phyloP scores from a whole-genome alignment of 2,888 invertebrate species.

The Lasioglossum figueresi region DNA sequence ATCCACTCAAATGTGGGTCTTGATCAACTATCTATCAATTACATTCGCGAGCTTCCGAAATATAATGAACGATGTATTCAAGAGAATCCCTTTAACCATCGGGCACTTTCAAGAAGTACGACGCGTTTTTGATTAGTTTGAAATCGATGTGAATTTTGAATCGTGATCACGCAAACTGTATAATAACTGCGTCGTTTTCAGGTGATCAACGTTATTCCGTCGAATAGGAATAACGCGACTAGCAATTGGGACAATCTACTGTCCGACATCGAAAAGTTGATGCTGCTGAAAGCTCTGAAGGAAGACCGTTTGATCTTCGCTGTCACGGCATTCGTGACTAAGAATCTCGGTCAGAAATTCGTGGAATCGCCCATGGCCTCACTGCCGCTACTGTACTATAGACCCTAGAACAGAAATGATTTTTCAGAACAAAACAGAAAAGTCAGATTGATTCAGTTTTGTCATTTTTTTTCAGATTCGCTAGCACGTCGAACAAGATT shows the following conservation, averaged over 20 bases:
- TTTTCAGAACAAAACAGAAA: not conserved
- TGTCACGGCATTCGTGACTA: conserved; percentile 91
- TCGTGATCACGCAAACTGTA: not conserved
- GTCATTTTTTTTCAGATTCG: conserved; percentile 85
- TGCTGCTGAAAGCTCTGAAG: conserved; percentile 90
- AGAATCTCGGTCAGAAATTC: conserved; percentile 91
- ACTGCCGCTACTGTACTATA: conserved; percentile 86
- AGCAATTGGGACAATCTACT: conserved; percentile 88
- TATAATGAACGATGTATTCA: conserved; percentile 85
- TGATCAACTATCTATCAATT: conserved; percentile 87
- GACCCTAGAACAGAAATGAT: conserved; percentile 62
- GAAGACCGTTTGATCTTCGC: conserved; percentile 93
- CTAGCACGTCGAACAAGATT: conserved; percentile 89
- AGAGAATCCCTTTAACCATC: conserved; percentile 86
- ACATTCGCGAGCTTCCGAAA: conserved; percentile 86
- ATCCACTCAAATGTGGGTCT: conserved; percentile 89
- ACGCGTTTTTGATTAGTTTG: conserved; percentile 12
- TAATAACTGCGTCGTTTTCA: conserved; percentile 73
- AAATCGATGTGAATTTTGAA: not conserved
- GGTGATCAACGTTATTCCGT: conserved; percentile 86
- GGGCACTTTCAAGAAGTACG: conserved; percentile 87
- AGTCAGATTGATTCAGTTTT: not conserved
- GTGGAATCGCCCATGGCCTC: conserved; percentile 93
- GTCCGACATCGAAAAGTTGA: conserved; percentile 91
- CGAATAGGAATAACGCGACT: conserved; percentile 77